Base-by-base conservation (phyloP, 2,888 invertebrate genomes). In the Drosophila meridiana region DNA sequence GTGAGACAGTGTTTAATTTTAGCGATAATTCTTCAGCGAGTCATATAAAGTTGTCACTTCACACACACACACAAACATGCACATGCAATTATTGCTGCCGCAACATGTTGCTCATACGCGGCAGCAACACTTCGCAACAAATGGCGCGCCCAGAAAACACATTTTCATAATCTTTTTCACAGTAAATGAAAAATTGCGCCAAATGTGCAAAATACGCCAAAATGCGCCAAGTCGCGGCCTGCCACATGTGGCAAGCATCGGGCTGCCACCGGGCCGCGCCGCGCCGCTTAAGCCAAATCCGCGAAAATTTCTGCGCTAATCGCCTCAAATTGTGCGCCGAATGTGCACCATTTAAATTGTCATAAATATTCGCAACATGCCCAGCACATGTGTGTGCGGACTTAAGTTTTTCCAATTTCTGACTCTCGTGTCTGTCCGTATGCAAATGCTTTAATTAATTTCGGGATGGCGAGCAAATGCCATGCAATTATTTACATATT, bases 321-420 rank as follows among this genome's bases (percentile, higher is more conserved):
- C 88, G 83, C 78, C 77, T 63, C 84, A 87, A 89, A 86, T 86
- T 86, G 87, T 88, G 80, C 76, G 57, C 81, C 89, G 83, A 89
- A 89, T 87, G 87, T 87, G 77, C 77, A 78, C 78, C 86, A 87
- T 89, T 87, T 89, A 87, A 89, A 87, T 83, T 89, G 86, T 87
- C 83, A 87, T 87, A 89, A 87, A 89, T 87, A 85, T 81, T 74
- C 57, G 65, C 63, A 69, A 63, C 53, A 66, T 68, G 48, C 48
- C 26, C 72, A 53, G 55, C 30, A 26, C 69, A 68, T 60, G 60
- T 68, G 60, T 68, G 20, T n/a, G 20, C 20, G 50, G 68, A 72
- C 56, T 75, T 69, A 57, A 66, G 56, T 60, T 47, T 64, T 62
- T 83, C 13, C 43, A 59, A 77, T 82, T 69, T 43, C 42, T 66